Evolutionary conservation across 2,113 vertebrate species (phyloP), one percentile per base, ranked within the genome.

Genomic region (Prunella fulvescens): DNA sequence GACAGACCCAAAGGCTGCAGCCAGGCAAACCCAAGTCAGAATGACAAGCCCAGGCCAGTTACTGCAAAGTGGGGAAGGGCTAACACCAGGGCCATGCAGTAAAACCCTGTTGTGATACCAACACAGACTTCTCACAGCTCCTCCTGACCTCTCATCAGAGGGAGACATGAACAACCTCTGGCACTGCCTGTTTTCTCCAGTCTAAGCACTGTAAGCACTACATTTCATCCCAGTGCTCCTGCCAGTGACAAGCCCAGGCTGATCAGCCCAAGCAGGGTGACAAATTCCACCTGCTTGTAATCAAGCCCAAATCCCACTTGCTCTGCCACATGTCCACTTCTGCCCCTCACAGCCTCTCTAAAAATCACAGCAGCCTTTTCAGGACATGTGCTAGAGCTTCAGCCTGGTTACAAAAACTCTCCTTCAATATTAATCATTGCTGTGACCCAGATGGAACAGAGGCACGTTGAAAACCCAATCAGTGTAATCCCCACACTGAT

Each of bases 371-470:
- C 12, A 18, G 39, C 31, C 24, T 47, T 73, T 61, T 10, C 51
- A 86, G 47, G 42, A 8, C 16, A 4, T 0, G 8, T 17, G 22
- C 50, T 26, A 60, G 35, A 73, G 72, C 58, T 58, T 29, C 64
- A 81, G 77, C 6, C 51, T 20, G 29, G 35, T 56, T 77, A 92
- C 56, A 86, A 83, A 94, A 56, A 23, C 72, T 54, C 64, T 25
- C 44, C 14, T 71, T 54, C 64, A 81, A 45, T 71, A 86, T 47
- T 73, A 90, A 90, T 77, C 71, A 51, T 14, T 88, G 74, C 67
- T 90, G 33, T 91, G 74, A 85, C 90, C 93, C 84, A 92, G 66
- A 91, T 86, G 50, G 7, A 72, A 71, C 2, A 53, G 29, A 62
- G 13, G 40, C 14, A 39, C 17, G 4, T 44, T 73, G 28, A 26